Evolutionary conservation across 2,888 invertebrate genomes (phyloP).

Genomic region (Ryuthela nishihirai): DNA sequence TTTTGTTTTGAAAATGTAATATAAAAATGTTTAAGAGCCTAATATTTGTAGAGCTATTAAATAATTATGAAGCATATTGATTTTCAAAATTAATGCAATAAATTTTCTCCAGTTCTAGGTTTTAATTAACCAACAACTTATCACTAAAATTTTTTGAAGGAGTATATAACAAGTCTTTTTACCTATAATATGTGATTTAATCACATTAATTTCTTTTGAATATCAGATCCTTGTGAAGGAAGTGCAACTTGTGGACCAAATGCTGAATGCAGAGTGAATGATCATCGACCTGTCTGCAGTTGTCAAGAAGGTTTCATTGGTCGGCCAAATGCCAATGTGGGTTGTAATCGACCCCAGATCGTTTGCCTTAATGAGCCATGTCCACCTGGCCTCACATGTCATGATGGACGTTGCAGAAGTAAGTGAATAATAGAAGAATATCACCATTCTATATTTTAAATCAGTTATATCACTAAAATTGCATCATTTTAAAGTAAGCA

Average conservation of each 20-base stretch:
- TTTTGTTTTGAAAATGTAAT: no score
- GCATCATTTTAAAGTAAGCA: no score
- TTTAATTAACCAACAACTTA: no score
- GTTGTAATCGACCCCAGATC: constrained; percentile 76
- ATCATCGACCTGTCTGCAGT: constrained; percentile 71
- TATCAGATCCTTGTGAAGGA: constrained; percentile 70
- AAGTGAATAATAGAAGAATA: constrained; percentile 8
- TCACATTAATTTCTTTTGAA: constrained; percentile 5
- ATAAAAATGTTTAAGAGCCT: no score
- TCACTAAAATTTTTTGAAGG: no score
- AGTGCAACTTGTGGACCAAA: constrained; percentile 73
- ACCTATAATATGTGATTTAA: not conserved
- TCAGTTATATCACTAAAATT: no score
- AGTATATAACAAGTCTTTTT: no score
- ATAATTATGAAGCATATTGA: no score
- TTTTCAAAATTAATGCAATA: no score
- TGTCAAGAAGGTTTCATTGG: constrained; percentile 71
- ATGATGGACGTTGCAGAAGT: constrained; percentile 71
- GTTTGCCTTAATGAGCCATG: constrained; percentile 68
- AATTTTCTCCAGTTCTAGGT: no score
- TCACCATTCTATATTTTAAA: no score
- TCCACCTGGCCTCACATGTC: constrained; percentile 67
- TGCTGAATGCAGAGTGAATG: constrained; percentile 71
- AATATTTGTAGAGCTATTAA: no score
- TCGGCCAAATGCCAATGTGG: constrained; percentile 64